Percentiles rank a stretch among this genome's conserved stretches.
Conservation (phyloP, 2,888 invertebrate species). For the Argynnis bischoffii region DNA sequence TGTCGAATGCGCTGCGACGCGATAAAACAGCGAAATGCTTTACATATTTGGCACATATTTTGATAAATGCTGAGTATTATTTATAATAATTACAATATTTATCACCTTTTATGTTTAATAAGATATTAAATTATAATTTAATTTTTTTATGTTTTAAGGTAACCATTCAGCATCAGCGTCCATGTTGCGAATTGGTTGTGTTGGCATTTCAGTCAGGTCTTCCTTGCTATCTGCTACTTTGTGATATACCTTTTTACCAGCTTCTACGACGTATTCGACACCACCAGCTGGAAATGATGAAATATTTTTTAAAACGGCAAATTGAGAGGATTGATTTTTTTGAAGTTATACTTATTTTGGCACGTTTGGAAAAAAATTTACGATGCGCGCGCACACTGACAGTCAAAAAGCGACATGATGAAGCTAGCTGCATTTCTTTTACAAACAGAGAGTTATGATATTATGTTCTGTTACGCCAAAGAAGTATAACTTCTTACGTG, state of each 20-base stretch:
- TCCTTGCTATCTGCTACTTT: constrained; percentile 79
- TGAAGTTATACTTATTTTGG: no score
- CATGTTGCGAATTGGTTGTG: constrained; percentile 37
- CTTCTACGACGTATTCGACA: constrained; percentile 86
- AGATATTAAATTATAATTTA: not conserved
- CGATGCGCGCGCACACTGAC: no score
- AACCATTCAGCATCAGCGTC: constrained; percentile 83
- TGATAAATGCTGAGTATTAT: constrained; percentile 8
- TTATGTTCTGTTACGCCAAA: no score
- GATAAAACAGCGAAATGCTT: constrained; percentile 5
- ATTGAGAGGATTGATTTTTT: no score
- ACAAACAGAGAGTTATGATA: no score
- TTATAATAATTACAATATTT: not conserved
- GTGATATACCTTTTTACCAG: constrained; percentile 87
- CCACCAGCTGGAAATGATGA: constrained; percentile 74
- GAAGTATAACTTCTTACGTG: no score
- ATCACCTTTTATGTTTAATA: not conserved
- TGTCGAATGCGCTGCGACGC: not conserved
- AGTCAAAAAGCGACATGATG: no score
- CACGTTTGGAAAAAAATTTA: no score
- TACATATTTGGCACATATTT: constrained; percentile 14
- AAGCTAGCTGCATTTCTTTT: no score
- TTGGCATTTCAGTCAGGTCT: constrained; percentile 66
- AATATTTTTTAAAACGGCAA: no score
- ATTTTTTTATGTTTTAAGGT: constrained; percentile 55